phyloP scores from a whole-genome alignment of 1,140 invertebrate genomes.

The Carposina sasakii region DNA sequence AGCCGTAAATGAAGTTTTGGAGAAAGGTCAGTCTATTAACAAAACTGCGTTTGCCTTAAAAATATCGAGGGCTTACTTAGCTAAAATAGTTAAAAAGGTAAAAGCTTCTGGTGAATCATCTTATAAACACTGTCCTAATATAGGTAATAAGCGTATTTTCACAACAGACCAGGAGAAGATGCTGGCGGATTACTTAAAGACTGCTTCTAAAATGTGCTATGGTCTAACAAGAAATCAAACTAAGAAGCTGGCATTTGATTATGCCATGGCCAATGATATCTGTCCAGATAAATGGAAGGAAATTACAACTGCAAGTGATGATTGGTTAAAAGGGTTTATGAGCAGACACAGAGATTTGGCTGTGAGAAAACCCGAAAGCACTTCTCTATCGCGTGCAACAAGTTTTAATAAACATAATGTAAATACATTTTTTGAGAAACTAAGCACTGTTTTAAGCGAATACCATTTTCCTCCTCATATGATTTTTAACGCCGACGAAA shows the following conservation, averaged over 20 bases:
- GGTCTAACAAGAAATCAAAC: conserved; percentile 1
- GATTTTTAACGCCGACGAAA: conserved; percentile 5
- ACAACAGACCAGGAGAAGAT: background rate
- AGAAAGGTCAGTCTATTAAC: too few species aligned
- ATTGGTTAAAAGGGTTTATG: background rate
- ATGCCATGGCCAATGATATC: too few species aligned
- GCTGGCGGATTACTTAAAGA: background rate
- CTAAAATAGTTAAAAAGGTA: too few species aligned
- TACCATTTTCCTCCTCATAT: conserved; percentile 4
- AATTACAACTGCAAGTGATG: background rate
- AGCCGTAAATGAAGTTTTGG: too few species aligned
- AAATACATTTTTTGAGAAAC: background rate
- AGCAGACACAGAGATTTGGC: background rate
- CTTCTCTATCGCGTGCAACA: background rate
- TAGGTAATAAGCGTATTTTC: too few species aligned
- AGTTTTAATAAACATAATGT: conserved; percentile 5
- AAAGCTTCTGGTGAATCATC: too few species aligned
- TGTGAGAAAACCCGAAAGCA: conserved; percentile 1
- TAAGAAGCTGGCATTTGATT: background rate
- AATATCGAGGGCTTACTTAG: too few species aligned
- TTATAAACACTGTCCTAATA: too few species aligned
- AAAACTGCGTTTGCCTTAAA: too few species aligned
- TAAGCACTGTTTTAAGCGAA: background rate
- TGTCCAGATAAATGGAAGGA: background rate
- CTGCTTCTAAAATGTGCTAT: background rate